Conservation (phyloP, 2,113 vertebrate species). For the Arenaria interpres region DNA sequence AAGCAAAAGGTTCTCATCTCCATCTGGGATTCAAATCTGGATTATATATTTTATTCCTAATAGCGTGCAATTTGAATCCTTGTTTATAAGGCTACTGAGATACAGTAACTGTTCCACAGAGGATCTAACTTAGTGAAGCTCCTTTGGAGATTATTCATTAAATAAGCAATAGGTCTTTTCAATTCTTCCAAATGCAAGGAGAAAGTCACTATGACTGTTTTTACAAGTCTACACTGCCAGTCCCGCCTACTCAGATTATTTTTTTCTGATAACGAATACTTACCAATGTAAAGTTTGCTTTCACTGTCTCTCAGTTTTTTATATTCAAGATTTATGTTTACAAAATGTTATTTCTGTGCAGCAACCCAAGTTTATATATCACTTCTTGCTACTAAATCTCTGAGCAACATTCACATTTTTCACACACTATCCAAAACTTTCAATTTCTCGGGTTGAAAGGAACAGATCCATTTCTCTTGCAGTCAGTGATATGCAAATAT, state of each 20-base stretch:
- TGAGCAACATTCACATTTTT: slow-evolving; percentile 13
- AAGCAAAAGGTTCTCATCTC: slow-evolving; percentile 28
- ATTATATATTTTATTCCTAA: background rate
- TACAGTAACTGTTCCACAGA: background rate
- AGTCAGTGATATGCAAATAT: background rate
- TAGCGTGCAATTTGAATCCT: background rate
- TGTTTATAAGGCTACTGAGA: background rate
- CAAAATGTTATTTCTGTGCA: slow-evolving; percentile 24
- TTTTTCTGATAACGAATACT: slow-evolving; percentile 37
- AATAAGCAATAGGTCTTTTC: background rate
- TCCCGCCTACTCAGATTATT: background rate
- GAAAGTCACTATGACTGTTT: background rate
- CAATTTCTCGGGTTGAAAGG: slow-evolving; percentile 37
- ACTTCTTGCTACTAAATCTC: slow-evolving; percentile 49
- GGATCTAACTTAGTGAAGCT: background rate
- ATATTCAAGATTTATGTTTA: slow-evolving; percentile 32
- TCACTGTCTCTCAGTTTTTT: slow-evolving; percentile 33
- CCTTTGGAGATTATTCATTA: slow-evolving; percentile 8
- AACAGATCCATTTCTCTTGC: slow-evolving; percentile 4
- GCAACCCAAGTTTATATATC: slow-evolving; percentile 24
- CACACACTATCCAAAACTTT: background rate
- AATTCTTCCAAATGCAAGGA: background rate
- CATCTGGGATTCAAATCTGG: slow-evolving; percentile 41
- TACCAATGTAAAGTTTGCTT: slow-evolving; percentile 27
- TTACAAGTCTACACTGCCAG: slow-evolving; percentile 15